These are phyloP conservation scores for Callyntrura guangdongensis DNA, from an alignment of 2,888 invertebrate species.

Conservation along the genomic window DNA sequence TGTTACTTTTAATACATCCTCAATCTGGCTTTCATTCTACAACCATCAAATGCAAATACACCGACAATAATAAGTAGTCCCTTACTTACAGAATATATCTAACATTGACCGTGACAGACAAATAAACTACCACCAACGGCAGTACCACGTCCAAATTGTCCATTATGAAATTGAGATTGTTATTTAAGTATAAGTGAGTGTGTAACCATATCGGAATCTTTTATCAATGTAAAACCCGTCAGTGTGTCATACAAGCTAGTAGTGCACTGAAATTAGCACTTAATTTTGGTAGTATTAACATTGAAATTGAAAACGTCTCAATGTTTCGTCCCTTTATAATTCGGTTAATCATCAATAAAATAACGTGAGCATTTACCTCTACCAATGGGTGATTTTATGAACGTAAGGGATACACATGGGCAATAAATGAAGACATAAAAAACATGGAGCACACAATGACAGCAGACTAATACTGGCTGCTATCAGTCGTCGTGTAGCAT, in stretches of 20 bases:
- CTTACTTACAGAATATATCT: not conserved
- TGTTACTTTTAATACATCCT: not conserved
- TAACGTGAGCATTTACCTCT: slow-evolving; percentile 13
- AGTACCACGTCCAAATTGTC: too few species aligned
- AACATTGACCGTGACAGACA: too few species aligned
- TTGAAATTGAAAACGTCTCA: not conserved
- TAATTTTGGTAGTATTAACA: not conserved
- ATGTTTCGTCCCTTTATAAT: slow-evolving; percentile 8
- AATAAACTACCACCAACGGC: too few species aligned
- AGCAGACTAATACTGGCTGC: not conserved
- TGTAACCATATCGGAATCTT: not conserved
- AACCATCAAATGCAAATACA: not conserved
- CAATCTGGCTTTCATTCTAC: not conserved
- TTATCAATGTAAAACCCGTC: not conserved
- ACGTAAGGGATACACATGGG: not conserved
- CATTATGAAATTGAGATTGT: not conserved
- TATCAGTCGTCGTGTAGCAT: not conserved
- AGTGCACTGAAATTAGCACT: not conserved
- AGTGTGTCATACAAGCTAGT: not conserved
- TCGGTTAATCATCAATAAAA: slow-evolving; percentile 19
- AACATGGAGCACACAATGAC: not conserved
- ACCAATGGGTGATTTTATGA: not conserved
- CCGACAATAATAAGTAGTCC: slow-evolving; percentile 3
- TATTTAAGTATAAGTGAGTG: not conserved
- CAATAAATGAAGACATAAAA: not conserved